These are phyloP conservation scores for Slavum lentiscoides DNA, from an alignment of 2,888 invertebrate species.

Conservation along the genomic window DNA sequence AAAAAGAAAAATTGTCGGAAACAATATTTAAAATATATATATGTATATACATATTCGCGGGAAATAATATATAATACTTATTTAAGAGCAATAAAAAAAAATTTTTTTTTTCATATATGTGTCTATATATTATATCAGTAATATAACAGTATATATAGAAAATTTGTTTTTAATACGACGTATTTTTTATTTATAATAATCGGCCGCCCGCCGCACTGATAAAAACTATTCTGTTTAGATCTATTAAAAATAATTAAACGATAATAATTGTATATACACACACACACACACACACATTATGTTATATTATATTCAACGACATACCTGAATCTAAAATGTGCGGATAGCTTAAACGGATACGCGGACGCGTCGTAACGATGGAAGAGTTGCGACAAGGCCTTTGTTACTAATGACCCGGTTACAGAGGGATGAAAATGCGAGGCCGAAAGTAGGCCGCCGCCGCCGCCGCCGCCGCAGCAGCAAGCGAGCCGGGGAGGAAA, in stretches of 20 bases:
- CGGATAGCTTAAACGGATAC: background rate
- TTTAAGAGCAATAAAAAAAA: too few species aligned
- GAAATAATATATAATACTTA: too few species aligned
- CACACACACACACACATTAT: too few species aligned
- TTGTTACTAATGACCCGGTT: slow-evolving; percentile 50
- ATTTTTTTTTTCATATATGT: too few species aligned
- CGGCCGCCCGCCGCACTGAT: too few species aligned
- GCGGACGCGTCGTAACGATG: slow-evolving; percentile 14
- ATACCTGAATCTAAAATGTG: slow-evolving; percentile 33
- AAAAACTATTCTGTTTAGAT: too few species aligned
- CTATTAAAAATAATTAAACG: too few species aligned
- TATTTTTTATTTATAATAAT: background rate
- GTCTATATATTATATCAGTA: too few species aligned
- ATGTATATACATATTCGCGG: too few species aligned
- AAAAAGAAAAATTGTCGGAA: too few species aligned
- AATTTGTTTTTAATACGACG: background rate
- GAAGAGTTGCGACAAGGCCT: slow-evolving; percentile 44
- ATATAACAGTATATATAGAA: background rate
- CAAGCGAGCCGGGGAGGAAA: slow-evolving; percentile 36
- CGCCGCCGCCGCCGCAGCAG: background rate
- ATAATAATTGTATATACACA: too few species aligned
- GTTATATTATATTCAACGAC: background rate
- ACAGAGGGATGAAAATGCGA: slow-evolving; percentile 41
- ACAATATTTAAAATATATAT: too few species aligned
- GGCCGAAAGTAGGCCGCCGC: slow-evolving; percentile 42